These are phyloP conservation scores for Philereme vetulata DNA, from an alignment of 2,888 invertebrate species.

Conservation along the genomic window DNA sequence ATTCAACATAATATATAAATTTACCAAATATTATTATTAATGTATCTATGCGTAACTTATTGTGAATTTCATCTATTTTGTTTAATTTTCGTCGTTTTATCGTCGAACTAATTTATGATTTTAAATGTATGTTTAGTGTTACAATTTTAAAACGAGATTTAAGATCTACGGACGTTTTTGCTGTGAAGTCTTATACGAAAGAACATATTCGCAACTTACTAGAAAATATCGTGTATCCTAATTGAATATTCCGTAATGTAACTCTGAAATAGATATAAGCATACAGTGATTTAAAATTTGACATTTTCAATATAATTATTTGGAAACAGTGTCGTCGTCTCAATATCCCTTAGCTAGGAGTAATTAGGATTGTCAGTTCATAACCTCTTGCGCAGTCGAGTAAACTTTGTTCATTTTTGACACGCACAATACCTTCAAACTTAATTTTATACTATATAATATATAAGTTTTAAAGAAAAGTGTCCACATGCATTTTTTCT, in stretches of 20 bases:
- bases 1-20: slow-evolving; percentile 55
- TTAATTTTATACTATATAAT: background rate
- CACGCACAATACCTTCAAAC: background rate
- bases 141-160: slow-evolving; percentile 49
- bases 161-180: slow-evolving; percentile 43
- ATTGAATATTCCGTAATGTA: slow-evolving; percentile 27
- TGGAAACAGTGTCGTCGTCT: slow-evolving; percentile 48
- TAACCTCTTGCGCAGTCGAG: background rate
- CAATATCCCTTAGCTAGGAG: slow-evolving; percentile 39
- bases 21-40: slow-evolving; percentile 81
- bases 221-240: slow-evolving; percentile 12
- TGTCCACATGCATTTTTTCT: slow-evolving; percentile 19
- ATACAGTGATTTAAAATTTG: slow-evolving; percentile 58
- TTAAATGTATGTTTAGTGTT: slow-evolving; percentile 56
- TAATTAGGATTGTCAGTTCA: slow-evolving; percentile 8
- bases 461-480: slow-evolving; percentile 6
- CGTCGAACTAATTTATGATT: slow-evolving; percentile 66
- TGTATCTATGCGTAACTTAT: slow-evolving; percentile 76
- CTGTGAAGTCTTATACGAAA: slow-evolving; percentile 18
- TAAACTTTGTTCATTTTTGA: background rate
- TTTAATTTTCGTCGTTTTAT: slow-evolving; percentile 52
- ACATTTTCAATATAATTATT: slow-evolving; percentile 60
- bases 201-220: background rate
- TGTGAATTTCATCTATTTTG: slow-evolving; percentile 53
- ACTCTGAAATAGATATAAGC: slow-evolving; percentile 45